These are phyloP conservation scores for Paracentrotus lividus DNA, from an alignment of 53 echinoderm and acorn worm genomes.

Conservation along the genomic window DNA sequence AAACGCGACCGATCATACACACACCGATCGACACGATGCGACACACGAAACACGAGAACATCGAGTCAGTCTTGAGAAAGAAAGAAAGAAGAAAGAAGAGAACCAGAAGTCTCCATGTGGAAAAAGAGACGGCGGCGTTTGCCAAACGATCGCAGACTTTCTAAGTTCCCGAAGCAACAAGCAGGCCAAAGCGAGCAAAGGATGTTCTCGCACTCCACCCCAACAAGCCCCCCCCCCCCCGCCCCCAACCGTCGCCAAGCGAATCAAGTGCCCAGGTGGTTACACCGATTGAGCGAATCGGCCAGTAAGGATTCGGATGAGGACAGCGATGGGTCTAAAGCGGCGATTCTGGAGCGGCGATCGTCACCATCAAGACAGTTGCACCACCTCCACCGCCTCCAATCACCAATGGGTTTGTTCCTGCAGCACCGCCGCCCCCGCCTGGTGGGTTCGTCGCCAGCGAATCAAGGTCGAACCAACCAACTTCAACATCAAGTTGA, in stretches of 20 bases:
- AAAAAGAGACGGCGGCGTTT: slow-evolving; percentile 85
- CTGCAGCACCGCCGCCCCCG: slow-evolving; percentile 81
- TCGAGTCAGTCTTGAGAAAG: too few relatives aligned
- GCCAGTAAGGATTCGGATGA: slow-evolving; percentile 77
- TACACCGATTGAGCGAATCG: slow-evolving; percentile 89
- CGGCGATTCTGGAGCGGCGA: slow-evolving; percentile 26
- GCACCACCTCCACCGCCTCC: slow-evolving; percentile 79
- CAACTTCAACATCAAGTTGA: slow-evolving; percentile 93
- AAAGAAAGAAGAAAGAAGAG: not conserved
- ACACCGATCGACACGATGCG: too few relatives aligned
- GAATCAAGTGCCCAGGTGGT: slow-evolving; percentile 90
- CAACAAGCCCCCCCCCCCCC: too few relatives aligned
- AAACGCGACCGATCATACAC: too few relatives aligned
- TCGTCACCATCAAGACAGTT: slow-evolving; percentile 5
- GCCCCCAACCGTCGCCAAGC: too few relatives aligned
- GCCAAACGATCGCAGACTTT: slow-evolving; percentile 95
- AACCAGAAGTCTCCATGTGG: slow-evolving; percentile 78
- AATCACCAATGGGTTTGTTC: slow-evolving; percentile 40
- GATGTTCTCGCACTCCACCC: too few relatives aligned
- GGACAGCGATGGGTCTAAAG: slow-evolving; percentile 60
- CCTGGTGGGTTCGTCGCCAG: slow-evolving; percentile 78
- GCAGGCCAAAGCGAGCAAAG: slow-evolving; percentile 91
- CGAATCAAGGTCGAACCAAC: slow-evolving; percentile 85
- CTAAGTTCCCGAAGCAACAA: slow-evolving; percentile 95
- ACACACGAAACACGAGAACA: too few relatives aligned